These are phyloP conservation scores for Phocoena phocoena DNA, from an alignment of 2,113 vertebrate species.

Conservation along the genomic window DNA sequence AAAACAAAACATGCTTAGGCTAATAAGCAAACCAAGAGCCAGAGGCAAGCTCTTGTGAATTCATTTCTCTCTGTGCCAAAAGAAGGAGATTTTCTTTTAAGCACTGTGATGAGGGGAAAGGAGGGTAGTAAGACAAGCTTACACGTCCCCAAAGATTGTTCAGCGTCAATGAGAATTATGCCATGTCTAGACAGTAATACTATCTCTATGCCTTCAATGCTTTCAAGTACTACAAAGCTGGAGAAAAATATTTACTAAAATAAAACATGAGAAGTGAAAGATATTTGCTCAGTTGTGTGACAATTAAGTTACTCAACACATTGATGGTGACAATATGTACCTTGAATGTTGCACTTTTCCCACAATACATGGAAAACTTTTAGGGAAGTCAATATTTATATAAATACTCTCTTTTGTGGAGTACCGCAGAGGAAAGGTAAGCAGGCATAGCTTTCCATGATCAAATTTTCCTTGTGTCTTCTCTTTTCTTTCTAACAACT, in stretches of 20 bases:
- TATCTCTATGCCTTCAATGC: neutral
- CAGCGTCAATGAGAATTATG: neutral
- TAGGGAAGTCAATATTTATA: neutral
- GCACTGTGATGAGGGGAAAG: neutral
- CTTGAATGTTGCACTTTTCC: neutral
- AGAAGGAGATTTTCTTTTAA: neutral
- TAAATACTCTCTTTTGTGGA: neutral
- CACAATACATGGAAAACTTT: neutral
- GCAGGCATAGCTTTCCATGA: neutral
- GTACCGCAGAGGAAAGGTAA: neutral
- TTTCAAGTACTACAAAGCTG: neutral
- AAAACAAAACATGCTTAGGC: neutral
- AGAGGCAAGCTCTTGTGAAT: neutral
- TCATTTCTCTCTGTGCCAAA: neutral
- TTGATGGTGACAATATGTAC: neutral
- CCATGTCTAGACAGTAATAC: neutral
- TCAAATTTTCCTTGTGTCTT: neutral
- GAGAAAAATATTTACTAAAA: neutral
- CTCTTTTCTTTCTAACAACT: neutral
- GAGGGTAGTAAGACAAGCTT: neutral
- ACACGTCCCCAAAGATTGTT: neutral
- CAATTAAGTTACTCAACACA: neutral
- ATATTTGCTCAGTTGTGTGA: neutral
- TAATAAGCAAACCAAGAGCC: neutral
- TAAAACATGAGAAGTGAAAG: neutral